Percentiles rank a stretch among this genome's conserved stretches.
Evolutionary conservation across 2,113 vertebrate genomes (phyloP).

Genomic region (Myiagra hebetior): DNA sequence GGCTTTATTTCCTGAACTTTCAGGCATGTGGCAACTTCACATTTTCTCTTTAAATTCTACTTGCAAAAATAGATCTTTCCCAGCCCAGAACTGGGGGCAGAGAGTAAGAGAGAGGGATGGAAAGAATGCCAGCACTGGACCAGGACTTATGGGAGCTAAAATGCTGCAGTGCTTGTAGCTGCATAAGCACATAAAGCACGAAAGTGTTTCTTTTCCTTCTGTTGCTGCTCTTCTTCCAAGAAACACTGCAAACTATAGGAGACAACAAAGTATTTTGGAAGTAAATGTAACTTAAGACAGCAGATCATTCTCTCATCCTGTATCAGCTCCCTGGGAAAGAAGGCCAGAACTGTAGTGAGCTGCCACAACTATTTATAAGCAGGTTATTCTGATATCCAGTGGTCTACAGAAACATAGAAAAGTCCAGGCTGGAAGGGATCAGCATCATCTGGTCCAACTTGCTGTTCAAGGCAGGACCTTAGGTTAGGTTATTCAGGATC

Average conservation of each 20-base stretch:
- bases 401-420: background rate
- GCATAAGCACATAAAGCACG: accelerated
- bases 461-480: background rate
- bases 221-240: background rate
- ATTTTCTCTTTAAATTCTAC: background rate
- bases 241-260: background rate
- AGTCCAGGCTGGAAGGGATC: background rate
- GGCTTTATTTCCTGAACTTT: background rate
- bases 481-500: background rate
- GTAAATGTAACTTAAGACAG: background rate
- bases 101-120: background rate
- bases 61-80: background rate
- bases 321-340: background rate
- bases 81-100: background rate
- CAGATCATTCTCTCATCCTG: background rate
- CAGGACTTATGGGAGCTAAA: background rate
- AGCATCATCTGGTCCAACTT: background rate
- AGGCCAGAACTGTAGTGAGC: background rate
- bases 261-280: background rate
- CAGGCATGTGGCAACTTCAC: background rate
- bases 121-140: background rate
- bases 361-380: background rate
- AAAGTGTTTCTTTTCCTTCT: background rate
- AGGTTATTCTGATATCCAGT: background rate
- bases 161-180: background rate